A percentile compares a stretch with the other conserved stretches of the same genome.
phyloP scores from a whole-genome alignment of 2,888 invertebrate species.

The Ennomos quercinarius region DNA sequence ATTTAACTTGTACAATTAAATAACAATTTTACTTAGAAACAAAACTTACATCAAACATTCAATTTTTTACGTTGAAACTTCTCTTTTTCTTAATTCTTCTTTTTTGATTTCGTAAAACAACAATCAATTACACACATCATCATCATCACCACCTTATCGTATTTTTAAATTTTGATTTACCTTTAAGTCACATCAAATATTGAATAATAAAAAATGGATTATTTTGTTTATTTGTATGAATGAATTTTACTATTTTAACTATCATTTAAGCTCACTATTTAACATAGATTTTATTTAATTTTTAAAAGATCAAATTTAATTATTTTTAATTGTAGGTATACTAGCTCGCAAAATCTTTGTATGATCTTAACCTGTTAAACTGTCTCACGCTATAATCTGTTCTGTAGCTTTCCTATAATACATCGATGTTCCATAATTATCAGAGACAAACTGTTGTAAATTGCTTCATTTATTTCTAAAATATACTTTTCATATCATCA shows the following conservation, averaged over 20 bases:
- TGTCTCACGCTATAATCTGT: not conserved
- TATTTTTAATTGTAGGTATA: constrained; percentile 1
- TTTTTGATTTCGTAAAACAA: constrained; percentile 6
- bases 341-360: constrained; percentile 9
- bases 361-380: constrained; percentile 1
- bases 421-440: constrained; percentile 14
- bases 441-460: constrained; percentile 3
- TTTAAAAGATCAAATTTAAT: constrained; percentile 4
- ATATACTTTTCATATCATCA: constrained; percentile 19
- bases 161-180: constrained; percentile 8
- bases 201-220: constrained; percentile 30
- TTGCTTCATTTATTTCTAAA: constrained; percentile 12
- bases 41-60: constrained; percentile 6
- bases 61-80: constrained; percentile 1
- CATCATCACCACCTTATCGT: constrained; percentile 5
- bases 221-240: constrained; percentile 21
- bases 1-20: constrained; percentile 25
- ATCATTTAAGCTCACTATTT: constrained; percentile 18
- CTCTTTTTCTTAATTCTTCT: not conserved
- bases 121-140: constrained; percentile 8
- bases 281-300: constrained; percentile 1
- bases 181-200: constrained; percentile 34
- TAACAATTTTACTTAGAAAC: constrained; percentile 10
- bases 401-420: constrained; percentile 11
- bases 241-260: constrained; percentile 26